Evolutionary conservation across 2,888 invertebrate genomes (phyloP), one percentile per base, ranked within the genome.

Genomic region (Chrysomela aeneicollis): DNA sequence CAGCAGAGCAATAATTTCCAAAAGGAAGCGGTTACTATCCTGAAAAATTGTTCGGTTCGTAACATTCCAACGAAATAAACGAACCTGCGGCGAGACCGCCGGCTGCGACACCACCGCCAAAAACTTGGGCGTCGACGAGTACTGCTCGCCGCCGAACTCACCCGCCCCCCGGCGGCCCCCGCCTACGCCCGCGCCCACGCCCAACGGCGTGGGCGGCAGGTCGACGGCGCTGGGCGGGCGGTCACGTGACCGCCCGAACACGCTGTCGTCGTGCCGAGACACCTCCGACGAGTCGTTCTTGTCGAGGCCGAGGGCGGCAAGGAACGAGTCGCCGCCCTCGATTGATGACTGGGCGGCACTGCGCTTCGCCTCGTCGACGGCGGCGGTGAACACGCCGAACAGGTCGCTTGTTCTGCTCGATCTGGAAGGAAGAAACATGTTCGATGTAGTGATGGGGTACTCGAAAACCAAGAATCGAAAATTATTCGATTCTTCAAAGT

Each of bases 291-390:
- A 63, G 42, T 66, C 68, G 47, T 66, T 65, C 35, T 64, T 66
- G 60, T 74, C 75, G 26, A 77, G 57, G 1, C 79, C 78, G 32
- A 80, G 68, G 0, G 77, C 78, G 9, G 69, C 72, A 42, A 80
- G 64, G 57, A 81, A 80, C 0, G 81, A 80, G 68, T 81, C 79
- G 17, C 69, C 72, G 1, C 61, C 70, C 17, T 71, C 70, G 35
- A 62, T 32, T 1, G 70, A 69, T 8, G 4, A 12, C n/a, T 2
- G 10, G 15, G 42, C 42, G 55, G 42, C 19, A n/a, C n/a, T n/a
- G n/a, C n/a, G n/a, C n/a, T n/a, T n/a, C n/a, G n/a, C 19, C 49
- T 65, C 19, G 35, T 67, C 53, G 17, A 17, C 51, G 12, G 32
- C 53, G 42, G 55, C 66, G 17, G 67, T 51, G 12, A 71, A 59